Base-by-base conservation (phyloP, 1,140 invertebrate species). In the Eubasilissa regina region DNA sequence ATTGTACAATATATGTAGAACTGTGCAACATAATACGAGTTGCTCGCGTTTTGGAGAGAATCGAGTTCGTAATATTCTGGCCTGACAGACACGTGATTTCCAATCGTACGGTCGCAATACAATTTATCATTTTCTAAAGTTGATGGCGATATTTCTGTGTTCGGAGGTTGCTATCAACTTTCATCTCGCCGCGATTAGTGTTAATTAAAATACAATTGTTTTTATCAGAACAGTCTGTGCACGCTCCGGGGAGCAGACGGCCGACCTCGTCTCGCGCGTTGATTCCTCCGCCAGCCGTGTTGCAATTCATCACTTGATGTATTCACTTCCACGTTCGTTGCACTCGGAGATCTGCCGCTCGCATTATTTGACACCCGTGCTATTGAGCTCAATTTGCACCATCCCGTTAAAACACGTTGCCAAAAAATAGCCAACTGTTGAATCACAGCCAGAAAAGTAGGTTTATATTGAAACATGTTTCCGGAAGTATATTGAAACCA, bases 151-250 rank as follows among this genome's bases (percentile, higher is more conserved):
- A 6, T 56, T 15, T 48, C 47, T n/a, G n/a, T n/a, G n/a, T n/a
- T n/a, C n/a, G 25, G 48, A 13, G 48, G 48, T 8, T 51, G 48
- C n/a, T 51, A 51, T 51, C 48, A 8, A 15, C 48, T 51, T 68
- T 68, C 44, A 68, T 68, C 64, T 47, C 13, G 44, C 43, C n/a
- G n/a, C 44, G 45, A 48, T 68, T 68, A 15, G 44, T 68, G 44
- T 47, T 45, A 45, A 68, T 64, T 64, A 64, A 64, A 43, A 43
- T 64, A 13, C 13, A n/a, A 64, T 44, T n/a, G 19, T 47, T 68
- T 68, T 47, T 68, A 68, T 68, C 15, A 15, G 43, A 47, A 15
- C 44, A 45, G 44, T 17, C n/a, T 19, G n/a, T n/a, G 48, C 48
- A 51, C 48, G 48, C 48, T 51, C 48, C 1, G 48, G 8, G 48